Conservation (phyloP, 2,797 vertebrate genomes). For the Cephalopachus bancanus region DNA sequence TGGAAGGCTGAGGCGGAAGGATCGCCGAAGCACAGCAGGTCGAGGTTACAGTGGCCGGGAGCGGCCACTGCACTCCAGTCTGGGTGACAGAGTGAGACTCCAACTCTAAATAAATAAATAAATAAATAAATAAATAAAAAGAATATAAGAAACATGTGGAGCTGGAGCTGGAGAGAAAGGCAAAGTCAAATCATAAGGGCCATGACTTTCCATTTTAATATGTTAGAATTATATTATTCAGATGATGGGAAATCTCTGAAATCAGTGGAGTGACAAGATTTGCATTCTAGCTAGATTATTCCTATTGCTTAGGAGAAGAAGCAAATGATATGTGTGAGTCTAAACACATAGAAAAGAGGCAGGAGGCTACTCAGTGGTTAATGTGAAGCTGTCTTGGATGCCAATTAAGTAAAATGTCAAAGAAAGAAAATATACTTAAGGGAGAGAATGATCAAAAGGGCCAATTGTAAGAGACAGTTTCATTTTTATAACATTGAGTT, state of each 20-base stretch:
- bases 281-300: neutral
- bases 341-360: neutral
- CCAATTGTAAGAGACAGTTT: constrained; percentile 7
- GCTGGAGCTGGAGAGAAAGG: neutral
- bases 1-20: too few species aligned
- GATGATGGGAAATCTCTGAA: neutral
- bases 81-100: too few species aligned
- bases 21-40: too few species aligned
- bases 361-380: neutral
- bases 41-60: too few species aligned
- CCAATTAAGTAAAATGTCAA: neutral
- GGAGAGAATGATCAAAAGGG: neutral
- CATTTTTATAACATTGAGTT: neutral
- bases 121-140: too few species aligned
- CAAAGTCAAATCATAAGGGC: neutral
- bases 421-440: neutral
- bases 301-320: neutral
- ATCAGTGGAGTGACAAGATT: neutral
- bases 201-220: neutral
- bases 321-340: neutral
- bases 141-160: neutral
- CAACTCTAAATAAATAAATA: too few species aligned
- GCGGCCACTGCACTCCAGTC: too few species aligned
- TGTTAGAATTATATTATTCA: neutral
- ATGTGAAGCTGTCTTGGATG: neutral